phyloP scores from a whole-genome alignment of 2,113 vertebrate species.

The Petrocephalus zakoni region DNA sequence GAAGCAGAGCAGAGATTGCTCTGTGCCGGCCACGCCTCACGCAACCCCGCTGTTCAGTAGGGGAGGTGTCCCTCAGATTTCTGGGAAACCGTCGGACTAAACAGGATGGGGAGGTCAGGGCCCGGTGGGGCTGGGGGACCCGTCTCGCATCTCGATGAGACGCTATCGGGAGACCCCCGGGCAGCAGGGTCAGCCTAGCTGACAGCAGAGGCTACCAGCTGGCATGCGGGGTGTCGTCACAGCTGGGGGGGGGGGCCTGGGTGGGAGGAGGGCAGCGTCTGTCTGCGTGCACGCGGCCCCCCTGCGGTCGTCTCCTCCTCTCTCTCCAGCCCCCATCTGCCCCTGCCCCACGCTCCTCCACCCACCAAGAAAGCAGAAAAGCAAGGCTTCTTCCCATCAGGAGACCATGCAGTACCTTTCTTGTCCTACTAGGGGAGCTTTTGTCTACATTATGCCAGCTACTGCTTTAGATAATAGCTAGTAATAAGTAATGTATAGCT shows the following conservation, averaged over 20 bases:
- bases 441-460: neutral
- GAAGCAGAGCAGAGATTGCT: neutral
- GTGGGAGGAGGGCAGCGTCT: neutral
- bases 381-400: neutral
- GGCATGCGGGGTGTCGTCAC: constrained; percentile 41
- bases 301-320: neutral
- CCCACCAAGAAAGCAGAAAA: neutral
- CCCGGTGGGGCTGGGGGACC: neutral
- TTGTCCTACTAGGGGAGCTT: neutral
- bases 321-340: neutral
- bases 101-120: neutral
- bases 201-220: constrained; percentile 52
- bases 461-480: neutral
- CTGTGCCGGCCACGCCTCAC: neutral
- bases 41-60: neutral
- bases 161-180: constrained; percentile 25
- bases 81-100: constrained; percentile 16
- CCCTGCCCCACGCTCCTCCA: neutral
- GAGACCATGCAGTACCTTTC: neutral
- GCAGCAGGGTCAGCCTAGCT: constrained; percentile 55
- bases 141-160: constrained; percentile 28
- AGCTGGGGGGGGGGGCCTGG: constrained; percentile 1
- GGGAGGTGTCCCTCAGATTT: constrained; percentile 12
- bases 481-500: neutral
- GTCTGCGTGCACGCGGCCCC: neutral